These are phyloP conservation scores for Typhlichthys subterraneus DNA, from an alignment of 2,797 vertebrate genomes.

Conservation along the genomic window DNA sequence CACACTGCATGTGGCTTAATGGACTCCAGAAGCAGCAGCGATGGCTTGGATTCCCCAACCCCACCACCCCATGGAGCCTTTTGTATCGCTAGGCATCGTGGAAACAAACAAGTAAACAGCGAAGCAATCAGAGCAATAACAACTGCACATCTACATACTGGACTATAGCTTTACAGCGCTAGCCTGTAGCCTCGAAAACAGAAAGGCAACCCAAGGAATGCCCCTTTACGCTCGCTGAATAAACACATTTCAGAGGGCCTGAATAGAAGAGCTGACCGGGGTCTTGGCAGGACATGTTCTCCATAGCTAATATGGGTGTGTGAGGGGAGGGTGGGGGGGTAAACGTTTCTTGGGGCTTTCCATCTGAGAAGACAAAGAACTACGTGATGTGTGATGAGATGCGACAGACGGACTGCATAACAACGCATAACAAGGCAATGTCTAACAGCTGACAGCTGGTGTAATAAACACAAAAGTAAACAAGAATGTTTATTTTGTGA, in stretches of 20 bases:
- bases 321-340: slow-evolving; percentile 34
- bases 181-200: slow-evolving; percentile 20
- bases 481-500: no score
- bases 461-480: no score
- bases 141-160: slow-evolving; percentile 21
- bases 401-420: background rate
- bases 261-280: slow-evolving; percentile 20
- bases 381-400: slow-evolving; percentile 17
- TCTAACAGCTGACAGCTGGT: no score
- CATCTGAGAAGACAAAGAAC: slow-evolving; percentile 64
- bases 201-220: slow-evolving; percentile 22
- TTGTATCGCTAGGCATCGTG: background rate
- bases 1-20: background rate
- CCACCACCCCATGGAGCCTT: background rate
- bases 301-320: slow-evolving; percentile 69
- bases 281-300: slow-evolving; percentile 61
- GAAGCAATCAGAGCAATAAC: slow-evolving; percentile 1
- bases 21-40: slow-evolving; percentile 5
- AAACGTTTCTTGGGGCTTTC: slow-evolving; percentile 42
- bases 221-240: slow-evolving; percentile 33
- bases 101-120: background rate
- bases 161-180: slow-evolving; percentile 23
- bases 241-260: slow-evolving; percentile 34
- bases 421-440: no score
- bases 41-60: background rate